phyloP scores from a whole-genome alignment of 2,888 invertebrate species.

The Drosophila borborema region DNA sequence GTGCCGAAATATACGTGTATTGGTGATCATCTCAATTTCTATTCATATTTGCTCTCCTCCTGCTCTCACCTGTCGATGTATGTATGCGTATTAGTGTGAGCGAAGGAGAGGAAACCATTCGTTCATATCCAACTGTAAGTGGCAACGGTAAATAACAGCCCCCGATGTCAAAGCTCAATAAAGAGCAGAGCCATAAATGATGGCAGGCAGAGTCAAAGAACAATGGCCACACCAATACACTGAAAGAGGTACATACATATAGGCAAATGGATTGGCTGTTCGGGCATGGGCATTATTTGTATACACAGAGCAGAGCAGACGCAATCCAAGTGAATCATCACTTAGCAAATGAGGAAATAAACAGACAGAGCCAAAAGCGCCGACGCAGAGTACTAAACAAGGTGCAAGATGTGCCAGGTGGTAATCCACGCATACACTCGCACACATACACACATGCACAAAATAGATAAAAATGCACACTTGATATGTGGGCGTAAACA shows the following conservation, averaged over 20 bases:
- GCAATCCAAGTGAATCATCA: slow-evolving; percentile 72
- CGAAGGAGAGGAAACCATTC: not conserved
- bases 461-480: slow-evolving; percentile 46
- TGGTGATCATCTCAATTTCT: slow-evolving; percentile 32
- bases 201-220: slow-evolving; percentile 47
- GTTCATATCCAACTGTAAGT: slow-evolving; percentile 13
- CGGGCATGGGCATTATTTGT: slow-evolving; percentile 4
- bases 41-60: slow-evolving; percentile 9
- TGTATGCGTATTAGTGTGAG: not conserved
- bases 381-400: slow-evolving; percentile 46
- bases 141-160: slow-evolving; percentile 47
- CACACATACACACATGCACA: slow-evolving; percentile 13
- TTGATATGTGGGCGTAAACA: slow-evolving; percentile 72
- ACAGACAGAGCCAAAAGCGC: slow-evolving; percentile 34
- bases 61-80: not conserved
- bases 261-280: slow-evolving; percentile 14
- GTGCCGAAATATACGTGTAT: slow-evolving; percentile 12
- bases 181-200: slow-evolving; percentile 43
- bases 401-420: slow-evolving; percentile 32
- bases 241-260: slow-evolving; percentile 7
- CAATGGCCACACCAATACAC: slow-evolving; percentile 36
- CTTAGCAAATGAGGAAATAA: slow-evolving; percentile 63
- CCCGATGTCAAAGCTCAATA: slow-evolving; percentile 37
- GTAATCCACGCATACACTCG: slow-evolving; percentile 2
- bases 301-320: slow-evolving; percentile 13